phyloP scores from a whole-genome alignment of 2,888 invertebrate species.

The Junonia oenone region DNA sequence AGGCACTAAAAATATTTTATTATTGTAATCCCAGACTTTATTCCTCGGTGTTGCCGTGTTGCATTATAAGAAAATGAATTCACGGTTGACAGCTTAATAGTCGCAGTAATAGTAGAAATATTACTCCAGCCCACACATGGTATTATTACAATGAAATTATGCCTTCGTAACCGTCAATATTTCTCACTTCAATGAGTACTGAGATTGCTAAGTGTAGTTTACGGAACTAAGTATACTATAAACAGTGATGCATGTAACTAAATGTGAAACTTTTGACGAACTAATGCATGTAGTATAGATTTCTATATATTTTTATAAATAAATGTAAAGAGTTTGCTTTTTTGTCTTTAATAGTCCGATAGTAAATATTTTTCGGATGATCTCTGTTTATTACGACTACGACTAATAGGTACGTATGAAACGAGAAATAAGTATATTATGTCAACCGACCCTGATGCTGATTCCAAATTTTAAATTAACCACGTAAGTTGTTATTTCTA shows the following conservation, averaged over 20 bases:
- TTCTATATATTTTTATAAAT: no score
- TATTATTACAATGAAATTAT: constrained; percentile 21
- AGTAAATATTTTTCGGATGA: no score
- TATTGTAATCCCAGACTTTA: not conserved
- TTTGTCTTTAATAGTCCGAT: no score
- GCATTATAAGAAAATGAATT: constrained; percentile 17
- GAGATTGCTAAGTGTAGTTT: constrained; percentile 12
- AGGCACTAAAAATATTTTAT: not conserved
- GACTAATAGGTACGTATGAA: no score
- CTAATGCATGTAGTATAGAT: no score
- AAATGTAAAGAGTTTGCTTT: no score
- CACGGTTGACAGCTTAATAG: constrained; percentile 19
- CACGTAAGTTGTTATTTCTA: no score
- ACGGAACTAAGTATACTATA: constrained; percentile 1
- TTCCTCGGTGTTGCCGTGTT: constrained; percentile 13
- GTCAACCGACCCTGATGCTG: no score
- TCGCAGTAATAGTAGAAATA: constrained; percentile 6
- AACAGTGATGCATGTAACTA: not conserved
- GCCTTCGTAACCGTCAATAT: constrained; percentile 22
- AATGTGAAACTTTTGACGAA: not conserved
- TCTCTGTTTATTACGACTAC: no score
- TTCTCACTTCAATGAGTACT: constrained; percentile 19
- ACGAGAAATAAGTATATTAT: no score
- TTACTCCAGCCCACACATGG: constrained; percentile 1
- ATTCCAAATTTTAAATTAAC: no score